Base-by-base conservation (phyloP, 2,797 vertebrate species). In the Ataeniobius toweri region DNA sequence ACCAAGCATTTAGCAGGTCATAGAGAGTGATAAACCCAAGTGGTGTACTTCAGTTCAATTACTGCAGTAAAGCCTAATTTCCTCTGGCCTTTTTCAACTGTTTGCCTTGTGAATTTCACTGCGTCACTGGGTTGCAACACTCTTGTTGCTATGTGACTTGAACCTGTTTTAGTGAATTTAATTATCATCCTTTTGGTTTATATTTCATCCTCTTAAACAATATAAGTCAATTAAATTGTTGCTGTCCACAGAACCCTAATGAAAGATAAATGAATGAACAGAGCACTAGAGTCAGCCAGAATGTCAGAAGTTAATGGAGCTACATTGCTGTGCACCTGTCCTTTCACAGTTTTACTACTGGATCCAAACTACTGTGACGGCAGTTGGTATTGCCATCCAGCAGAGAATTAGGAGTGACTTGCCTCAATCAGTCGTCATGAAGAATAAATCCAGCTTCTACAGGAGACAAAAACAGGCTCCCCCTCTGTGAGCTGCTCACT, bases 401-500 rank as follows among this genome's bases (percentile, higher is more conserved):
- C 74, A 73, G 50, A 69, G 75, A 79, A 80, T 81, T 71, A 78
- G 50, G 78, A 76, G 73, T 79, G 76, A 80, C 78, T 80, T 56
- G 74, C 73, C 75, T 86, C 89, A 88, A 88, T 91, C 89, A 90
- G 84, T 71, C 55, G 8, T 80, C 75, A 24, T 53, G 68, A 81
- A 69, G 46, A 83, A 87, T 76, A 85, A 85, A 86, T 88, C 85
- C 78, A 48, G 73, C 46, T 83, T 74, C 56, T 89, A 55, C 46
- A 28, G 61, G 78, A 79, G 83, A 84, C 80, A 86, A 79, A 84
- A 76, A 71, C 74, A 84, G 41, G 68, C 63, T 75, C 77, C 82
- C 89, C 86, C 81, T 84, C 83, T 83, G 88, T 74, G 87, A 90
- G 83, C 87, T 71, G 75, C 80, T 90, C 80, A 68, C 65, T 86